These are phyloP conservation scores for Phalloptychus januarius DNA, from an alignment of 2,797 vertebrate species.

Conservation along the genomic window DNA sequence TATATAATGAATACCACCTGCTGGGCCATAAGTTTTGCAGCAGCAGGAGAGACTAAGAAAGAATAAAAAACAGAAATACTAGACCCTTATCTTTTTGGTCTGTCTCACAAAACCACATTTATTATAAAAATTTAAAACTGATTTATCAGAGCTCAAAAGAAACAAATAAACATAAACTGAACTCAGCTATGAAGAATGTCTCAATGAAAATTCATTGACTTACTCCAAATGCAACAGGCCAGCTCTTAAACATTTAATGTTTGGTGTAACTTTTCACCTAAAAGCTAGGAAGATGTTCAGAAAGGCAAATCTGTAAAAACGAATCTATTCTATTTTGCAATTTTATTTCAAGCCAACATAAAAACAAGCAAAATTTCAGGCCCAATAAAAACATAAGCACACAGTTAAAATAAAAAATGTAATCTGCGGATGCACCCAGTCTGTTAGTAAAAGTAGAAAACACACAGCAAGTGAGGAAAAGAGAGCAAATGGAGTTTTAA, in stretches of 20 bases:
- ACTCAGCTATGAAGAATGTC: background rate
- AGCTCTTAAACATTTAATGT: background rate
- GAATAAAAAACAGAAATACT: background rate
- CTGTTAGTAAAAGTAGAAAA: background rate
- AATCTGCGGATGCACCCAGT: background rate
- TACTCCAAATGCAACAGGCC: background rate
- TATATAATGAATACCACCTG: background rate
- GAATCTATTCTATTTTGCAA: background rate
- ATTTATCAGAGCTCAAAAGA: background rate
- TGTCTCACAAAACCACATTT: background rate
- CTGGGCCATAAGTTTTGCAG: background rate
- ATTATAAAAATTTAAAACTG: background rate
- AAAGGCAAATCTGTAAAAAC: background rate
- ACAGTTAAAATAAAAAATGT: background rate
- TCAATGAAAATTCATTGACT: background rate
- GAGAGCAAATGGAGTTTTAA: background rate
- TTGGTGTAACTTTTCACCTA: background rate
- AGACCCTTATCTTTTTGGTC: background rate
- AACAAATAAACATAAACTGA: background rate
- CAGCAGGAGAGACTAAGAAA: background rate
- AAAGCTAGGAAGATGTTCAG: background rate
- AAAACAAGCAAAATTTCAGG: background rate
- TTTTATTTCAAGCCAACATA: background rate
- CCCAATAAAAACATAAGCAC: background rate
- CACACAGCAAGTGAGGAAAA: background rate